Percentiles rank a stretch among this genome's conserved stretches.
These are phyloP conservation scores for Biston stratarius DNA, from an alignment of 2,888 invertebrate species.

Conservation along the genomic window DNA sequence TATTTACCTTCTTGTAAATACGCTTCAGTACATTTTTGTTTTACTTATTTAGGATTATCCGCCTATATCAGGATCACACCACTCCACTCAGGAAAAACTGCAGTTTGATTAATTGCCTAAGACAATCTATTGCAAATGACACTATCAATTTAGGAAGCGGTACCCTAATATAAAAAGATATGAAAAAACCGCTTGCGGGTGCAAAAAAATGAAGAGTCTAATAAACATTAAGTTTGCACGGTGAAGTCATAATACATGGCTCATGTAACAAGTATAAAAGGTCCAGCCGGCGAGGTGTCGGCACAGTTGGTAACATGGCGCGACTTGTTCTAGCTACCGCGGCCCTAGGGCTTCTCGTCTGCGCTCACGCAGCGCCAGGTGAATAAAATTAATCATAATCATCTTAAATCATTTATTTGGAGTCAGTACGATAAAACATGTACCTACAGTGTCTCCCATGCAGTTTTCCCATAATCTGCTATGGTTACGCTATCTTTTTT, in stretches of 20 bases:
- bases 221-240: conserved; percentile 57
- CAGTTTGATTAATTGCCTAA: too few species aligned
- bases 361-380: conserved; percentile 71
- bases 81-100: too few species aligned
- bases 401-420: not conserved
- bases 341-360: conserved; percentile 70
- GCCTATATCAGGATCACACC: too few species aligned
- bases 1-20: too few species aligned
- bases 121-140: not conserved
- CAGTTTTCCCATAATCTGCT: not conserved
- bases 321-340: conserved; percentile 66
- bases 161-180: conserved; percentile 50
- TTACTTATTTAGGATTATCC: too few species aligned
- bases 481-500: not conserved
- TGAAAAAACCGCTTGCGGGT: conserved; percentile 51
- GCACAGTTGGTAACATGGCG: conserved; percentile 67
- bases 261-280: conserved; percentile 63
- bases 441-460: not conserved
- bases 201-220: conserved; percentile 70
- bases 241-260: conserved; percentile 53
- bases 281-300: conserved; percentile 28
- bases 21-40: too few species aligned
- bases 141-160: conserved; percentile 31
- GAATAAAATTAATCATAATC: conserved; percentile 6
- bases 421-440: not conserved